A percentile compares a stretch with the other conserved stretches of the same genome.
Conservation (phyloP, 2,888 invertebrate species). For the Deladenus siricidicola region DNA sequence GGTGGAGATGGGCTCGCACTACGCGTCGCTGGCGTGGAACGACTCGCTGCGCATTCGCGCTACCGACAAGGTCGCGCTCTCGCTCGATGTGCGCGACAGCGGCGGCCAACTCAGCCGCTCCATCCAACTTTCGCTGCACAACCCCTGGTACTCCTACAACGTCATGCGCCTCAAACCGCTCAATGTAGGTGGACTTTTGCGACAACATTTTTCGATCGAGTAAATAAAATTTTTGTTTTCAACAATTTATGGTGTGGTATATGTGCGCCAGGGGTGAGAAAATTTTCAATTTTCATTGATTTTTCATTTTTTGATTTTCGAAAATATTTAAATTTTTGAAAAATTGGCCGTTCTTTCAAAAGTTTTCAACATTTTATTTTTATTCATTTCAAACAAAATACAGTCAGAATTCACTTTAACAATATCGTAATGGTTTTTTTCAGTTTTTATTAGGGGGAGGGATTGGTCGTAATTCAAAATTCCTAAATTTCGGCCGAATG, state of each 20-base stretch:
- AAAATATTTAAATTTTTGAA: too few relatives aligned
- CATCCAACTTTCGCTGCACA: conserved; percentile 33
- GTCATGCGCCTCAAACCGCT: conserved; percentile 33
- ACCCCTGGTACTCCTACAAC: conserved; percentile 40
- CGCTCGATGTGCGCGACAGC: conserved; percentile 18
- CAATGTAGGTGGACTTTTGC: conserved; percentile 17
- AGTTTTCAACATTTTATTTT: too few relatives aligned
- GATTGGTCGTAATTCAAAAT: too few relatives aligned
- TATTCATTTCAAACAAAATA: too few relatives aligned
- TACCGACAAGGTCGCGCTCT: conserved; percentile 24
- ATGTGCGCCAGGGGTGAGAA: not conserved
- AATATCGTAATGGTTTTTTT: too few relatives aligned
- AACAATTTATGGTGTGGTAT: too few relatives aligned
- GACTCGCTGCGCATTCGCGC: conserved; percentile 28
- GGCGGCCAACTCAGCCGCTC: conserved; percentile 15
- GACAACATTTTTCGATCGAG: not conserved
- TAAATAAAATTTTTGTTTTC: too few relatives aligned
- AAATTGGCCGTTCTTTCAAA: too few relatives aligned
- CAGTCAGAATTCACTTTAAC: too few relatives aligned
- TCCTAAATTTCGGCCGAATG: too few relatives aligned
- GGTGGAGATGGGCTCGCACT: conserved; percentile 34
- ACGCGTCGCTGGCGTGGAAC: conserved; percentile 35
- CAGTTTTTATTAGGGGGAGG: too few relatives aligned
- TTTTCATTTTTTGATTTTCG: not conserved
- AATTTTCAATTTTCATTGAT: not conserved